These are phyloP conservation scores for Oceanodroma leucorhoa DNA, from an alignment of 2,797 vertebrate species.

Conservation along the genomic window DNA sequence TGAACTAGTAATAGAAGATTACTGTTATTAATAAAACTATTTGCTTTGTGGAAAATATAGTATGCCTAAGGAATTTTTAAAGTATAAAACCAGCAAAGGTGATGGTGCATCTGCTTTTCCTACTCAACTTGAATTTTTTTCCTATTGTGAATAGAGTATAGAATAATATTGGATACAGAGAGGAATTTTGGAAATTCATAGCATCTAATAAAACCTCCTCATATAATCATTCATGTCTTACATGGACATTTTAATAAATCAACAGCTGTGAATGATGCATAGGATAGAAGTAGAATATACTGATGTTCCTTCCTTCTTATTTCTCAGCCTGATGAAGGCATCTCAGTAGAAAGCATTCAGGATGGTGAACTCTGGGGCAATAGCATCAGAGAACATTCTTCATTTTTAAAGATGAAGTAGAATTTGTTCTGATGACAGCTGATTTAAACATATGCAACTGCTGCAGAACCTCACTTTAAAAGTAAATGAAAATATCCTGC, in stretches of 20 bases:
- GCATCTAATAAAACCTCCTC: background rate
- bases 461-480: background rate
- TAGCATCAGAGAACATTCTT: background rate
- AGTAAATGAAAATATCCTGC: background rate
- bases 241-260: background rate
- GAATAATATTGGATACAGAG: background rate
- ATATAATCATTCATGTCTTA: background rate
- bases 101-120: background rate
- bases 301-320: background rate
- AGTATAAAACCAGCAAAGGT: background rate
- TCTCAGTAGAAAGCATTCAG: background rate
- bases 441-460: background rate
- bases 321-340: background rate
- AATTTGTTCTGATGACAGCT: background rate
- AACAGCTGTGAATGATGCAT: background rate
- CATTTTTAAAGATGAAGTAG: background rate
- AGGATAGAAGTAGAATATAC: background rate
- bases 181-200: background rate
- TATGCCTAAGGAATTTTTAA: background rate
- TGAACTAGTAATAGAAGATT: slow-evolving; percentile 43
- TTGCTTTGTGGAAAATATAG: background rate
- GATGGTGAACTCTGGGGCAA: background rate
- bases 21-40: slow-evolving; percentile 46
- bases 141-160: background rate
- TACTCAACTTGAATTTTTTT: background rate